phyloP scores from a whole-genome alignment of 1,140 invertebrate genomes.

The Geopemphigus sp. region DNA sequence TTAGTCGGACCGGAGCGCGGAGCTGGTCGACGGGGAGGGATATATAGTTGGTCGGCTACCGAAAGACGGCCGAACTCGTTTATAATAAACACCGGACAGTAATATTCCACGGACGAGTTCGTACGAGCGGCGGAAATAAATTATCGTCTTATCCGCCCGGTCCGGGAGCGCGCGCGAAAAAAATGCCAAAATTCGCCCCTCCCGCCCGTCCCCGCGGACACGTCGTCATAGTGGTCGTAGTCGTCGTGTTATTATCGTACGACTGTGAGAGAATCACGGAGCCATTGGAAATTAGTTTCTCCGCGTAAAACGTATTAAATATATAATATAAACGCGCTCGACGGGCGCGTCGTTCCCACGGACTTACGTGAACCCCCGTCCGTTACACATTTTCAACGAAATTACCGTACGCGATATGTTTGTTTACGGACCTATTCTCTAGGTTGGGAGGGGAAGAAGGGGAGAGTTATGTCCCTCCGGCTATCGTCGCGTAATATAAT shows the following conservation, averaged over 20 bases:
- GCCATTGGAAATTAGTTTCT: constrained; percentile 24
- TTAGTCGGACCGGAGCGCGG: too few species aligned
- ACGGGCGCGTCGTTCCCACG: constrained; percentile 12
- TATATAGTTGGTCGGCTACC: too few species aligned
- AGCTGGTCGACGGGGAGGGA: too few species aligned
- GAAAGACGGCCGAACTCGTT: too few species aligned
- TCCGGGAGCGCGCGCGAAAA: too few species aligned
- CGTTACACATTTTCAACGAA: constrained; percentile 13
- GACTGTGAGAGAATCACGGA: constrained; percentile 21
- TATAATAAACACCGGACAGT: too few species aligned
- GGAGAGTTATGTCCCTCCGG: constrained; percentile 3
- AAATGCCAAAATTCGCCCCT: too few species aligned
- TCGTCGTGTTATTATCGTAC: not conserved
- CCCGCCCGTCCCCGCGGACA: too few species aligned
- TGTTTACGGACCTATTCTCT: not conserved
- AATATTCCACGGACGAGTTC: too few species aligned
- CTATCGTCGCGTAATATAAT: not conserved
- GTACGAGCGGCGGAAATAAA: too few species aligned
- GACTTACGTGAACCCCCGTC: constrained; percentile 20
- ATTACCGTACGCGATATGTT: not conserved
- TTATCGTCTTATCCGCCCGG: too few species aligned
- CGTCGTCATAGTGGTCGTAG: not conserved
- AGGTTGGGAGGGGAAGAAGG: too few species aligned
- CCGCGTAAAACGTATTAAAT: not conserved
- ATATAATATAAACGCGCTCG: not conserved